Base-by-base conservation (phyloP, 2,888 invertebrate genomes). In the Drosophila longiperda region DNA sequence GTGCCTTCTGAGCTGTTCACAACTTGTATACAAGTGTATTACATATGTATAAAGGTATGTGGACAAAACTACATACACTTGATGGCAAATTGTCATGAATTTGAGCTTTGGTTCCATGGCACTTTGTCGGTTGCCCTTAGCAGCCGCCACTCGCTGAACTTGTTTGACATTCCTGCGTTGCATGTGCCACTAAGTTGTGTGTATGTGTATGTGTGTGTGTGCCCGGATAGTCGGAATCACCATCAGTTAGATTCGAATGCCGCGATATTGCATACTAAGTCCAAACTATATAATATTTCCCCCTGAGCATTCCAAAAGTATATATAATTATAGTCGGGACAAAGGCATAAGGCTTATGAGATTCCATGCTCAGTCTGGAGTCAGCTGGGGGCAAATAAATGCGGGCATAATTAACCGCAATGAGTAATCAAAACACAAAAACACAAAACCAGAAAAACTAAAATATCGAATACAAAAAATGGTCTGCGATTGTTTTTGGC, bases 141-240 rank as follows among this genome's bases (percentile, higher is more conserved):
- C 87, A 89, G 89, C 89, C 89, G 89, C 70, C 87, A 64, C 12
- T 48, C 26, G 59, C 20, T 69, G 81, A 83, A 87, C 81, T 89
- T 87, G 84, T 81, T 87, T 81, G 89, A 78, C 86, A 85, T 80
- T 82, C 38, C 53, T 53, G 32, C n/a, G n/a, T 48, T 38, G 38
- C 45, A 45, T 45, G 45, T 23, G 15, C 7, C 20, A 45, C 42
- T 38, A 17, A 38, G 9, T 40, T n/a, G 17, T 36, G n/a, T n/a
- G 8, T 15, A 15, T n/a, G 32, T 49, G 26, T 49, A 8, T 49
- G 8, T 42, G n/a, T 45, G 2, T 33, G 8, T 34, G 12, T 32
- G 15, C 2, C 23, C 15, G 54, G 23, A 62, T 50, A 66, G 36
- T 40, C 64, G 60, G 55, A 53, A 63, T 45, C 45, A 23, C 65